phyloP scores from a whole-genome alignment of 2,797 vertebrate species.

The Anolis apletophallus region DNA sequence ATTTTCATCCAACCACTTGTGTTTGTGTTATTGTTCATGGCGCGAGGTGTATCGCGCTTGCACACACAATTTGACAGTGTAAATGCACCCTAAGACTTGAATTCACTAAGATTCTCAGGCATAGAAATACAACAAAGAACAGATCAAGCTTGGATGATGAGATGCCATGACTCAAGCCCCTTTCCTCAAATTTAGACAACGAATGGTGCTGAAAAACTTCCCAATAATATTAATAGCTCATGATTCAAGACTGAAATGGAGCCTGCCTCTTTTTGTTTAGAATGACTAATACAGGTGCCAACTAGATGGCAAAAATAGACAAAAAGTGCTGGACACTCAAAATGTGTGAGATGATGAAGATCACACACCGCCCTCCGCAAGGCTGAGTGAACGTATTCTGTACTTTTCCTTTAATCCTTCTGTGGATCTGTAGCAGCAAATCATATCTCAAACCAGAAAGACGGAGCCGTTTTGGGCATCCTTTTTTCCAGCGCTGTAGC shows the following conservation, averaged over 20 bases:
- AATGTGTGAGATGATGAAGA: constrained; percentile 32
- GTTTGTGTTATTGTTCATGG: too few species aligned
- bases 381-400: constrained; percentile 16
- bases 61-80: too few species aligned
- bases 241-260: constrained; percentile 43
- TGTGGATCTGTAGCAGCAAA: background rate
- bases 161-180: background rate
- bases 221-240: constrained; percentile 29
- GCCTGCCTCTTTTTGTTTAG: constrained; percentile 19
- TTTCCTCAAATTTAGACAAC: constrained; percentile 6
- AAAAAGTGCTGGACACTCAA: constrained; percentile 29
- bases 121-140: too few species aligned
- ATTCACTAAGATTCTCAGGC: too few species aligned
- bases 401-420: background rate
- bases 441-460: constrained; percentile 8
- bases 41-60: too few species aligned
- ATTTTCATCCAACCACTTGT: too few species aligned
- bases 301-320: constrained; percentile 54
- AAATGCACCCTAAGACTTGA: too few species aligned
- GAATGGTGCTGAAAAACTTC: background rate
- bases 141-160: too few species aligned
- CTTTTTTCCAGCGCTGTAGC: background rate
- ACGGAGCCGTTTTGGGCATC: background rate
- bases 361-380: constrained; percentile 29
- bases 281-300: constrained; percentile 27